Evolutionary conservation across 1,140 invertebrate species (phyloP).

Genomic region (Drosophila paulistorum): DNA sequence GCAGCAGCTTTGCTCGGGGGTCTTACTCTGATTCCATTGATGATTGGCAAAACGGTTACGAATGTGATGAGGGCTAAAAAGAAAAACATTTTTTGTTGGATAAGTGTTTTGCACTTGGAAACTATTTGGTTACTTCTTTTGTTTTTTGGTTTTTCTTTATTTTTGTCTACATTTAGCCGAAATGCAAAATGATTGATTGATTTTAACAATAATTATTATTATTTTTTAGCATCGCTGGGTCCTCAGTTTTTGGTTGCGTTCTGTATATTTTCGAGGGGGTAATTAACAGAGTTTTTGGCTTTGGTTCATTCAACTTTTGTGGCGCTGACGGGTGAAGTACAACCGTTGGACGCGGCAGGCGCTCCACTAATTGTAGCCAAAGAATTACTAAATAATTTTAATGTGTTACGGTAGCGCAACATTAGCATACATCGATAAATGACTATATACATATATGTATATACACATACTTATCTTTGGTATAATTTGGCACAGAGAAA

Average conservation of each 20-base stretch:
- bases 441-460: neutral
- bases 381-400: constrained; percentile 62
- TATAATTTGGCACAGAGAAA: constrained; percentile 2
- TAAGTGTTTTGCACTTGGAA: constrained; percentile 59
- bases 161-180: constrained; percentile 40
- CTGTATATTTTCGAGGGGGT: constrained; percentile 34
- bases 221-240: constrained; percentile 36
- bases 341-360: constrained; percentile 43
- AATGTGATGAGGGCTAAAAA: constrained; percentile 2
- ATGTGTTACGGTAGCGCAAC: constrained; percentile 55
- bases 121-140: constrained; percentile 31
- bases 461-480: constrained; percentile 3
- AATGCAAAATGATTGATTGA: constrained; percentile 78
- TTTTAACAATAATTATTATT: constrained; percentile 71
- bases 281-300: constrained; percentile 60
- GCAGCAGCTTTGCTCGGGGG: neutral
- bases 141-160: neutral
- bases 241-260: constrained; percentile 57
- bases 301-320: constrained; percentile 50
- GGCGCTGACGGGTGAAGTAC: constrained; percentile 52
- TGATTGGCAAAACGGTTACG: constrained; percentile 3
- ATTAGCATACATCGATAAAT: constrained; percentile 22
- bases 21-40: constrained; percentile 5
- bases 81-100: constrained; percentile 1
- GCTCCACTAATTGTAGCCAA: constrained; percentile 52